Conservation (phyloP, 2,797 vertebrate genomes). For the Lophius americanus region DNA sequence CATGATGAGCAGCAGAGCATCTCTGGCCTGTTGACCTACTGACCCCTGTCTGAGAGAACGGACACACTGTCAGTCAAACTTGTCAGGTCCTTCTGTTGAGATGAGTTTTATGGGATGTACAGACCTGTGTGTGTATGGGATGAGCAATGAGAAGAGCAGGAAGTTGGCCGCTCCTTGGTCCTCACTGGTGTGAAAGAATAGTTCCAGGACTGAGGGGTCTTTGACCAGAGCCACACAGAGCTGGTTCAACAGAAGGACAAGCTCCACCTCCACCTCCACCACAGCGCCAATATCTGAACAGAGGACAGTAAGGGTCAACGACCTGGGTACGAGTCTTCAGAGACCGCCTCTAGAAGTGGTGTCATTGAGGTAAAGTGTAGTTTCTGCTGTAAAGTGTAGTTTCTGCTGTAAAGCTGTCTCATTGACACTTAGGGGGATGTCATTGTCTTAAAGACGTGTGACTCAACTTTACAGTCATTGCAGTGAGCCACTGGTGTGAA, state of each 20-base stretch:
- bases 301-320: neutral
- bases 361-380: too few species aligned
- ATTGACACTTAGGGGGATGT: too few species aligned
- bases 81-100: too few species aligned
- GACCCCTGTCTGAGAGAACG: conserved; percentile 82
- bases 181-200: conserved; percentile 95
- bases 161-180: conserved; percentile 97
- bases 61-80: neutral
- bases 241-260: conserved; percentile 90
- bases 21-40: conserved; percentile 91
- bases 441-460: too few species aligned
- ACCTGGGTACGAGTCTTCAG: too few species aligned
- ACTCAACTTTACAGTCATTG: too few species aligned
- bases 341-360: too few species aligned
- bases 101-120: too few species aligned
- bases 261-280: conserved; percentile 89
- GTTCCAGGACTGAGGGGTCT: conserved; percentile 92
- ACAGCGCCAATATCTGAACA: conserved; percentile 72
- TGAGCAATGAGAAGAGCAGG: conserved; percentile 95
- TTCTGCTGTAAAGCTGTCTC: too few species aligned
- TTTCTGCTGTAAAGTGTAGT: too few species aligned
- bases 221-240: conserved; percentile 91
- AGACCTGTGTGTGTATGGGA: conserved; percentile 92
- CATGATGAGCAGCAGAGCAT: conserved; percentile 94
- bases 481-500: too few species aligned